Percentiles rank a stretch among this genome's conserved stretches.
Evolutionary conservation across 2,888 invertebrate genomes (phyloP).

Genomic region (Mayetiola destructor): DNA sequence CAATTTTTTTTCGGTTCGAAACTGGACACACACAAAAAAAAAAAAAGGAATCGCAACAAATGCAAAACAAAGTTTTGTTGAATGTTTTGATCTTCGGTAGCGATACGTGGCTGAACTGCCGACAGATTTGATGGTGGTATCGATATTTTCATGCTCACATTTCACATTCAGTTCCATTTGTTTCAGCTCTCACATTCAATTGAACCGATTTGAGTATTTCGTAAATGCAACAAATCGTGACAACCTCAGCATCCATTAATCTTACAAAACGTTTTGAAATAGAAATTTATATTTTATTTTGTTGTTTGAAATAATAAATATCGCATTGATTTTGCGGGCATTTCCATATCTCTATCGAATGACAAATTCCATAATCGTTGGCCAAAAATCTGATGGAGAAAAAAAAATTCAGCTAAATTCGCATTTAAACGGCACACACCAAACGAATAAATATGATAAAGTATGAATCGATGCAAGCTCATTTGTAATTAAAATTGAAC

Average conservation of each 20-base stretch:
- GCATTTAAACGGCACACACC: too few relatives aligned
- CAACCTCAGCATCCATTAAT: constrained; percentile 11
- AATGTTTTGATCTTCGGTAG: constrained; percentile 9
- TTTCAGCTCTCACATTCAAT: background rate
- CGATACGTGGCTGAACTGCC: constrained; percentile 8
- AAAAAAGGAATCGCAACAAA: background rate
- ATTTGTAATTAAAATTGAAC: constrained; percentile 4
- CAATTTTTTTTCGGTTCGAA: too few relatives aligned
- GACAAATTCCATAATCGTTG: constrained; percentile 6
- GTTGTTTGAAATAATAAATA: background rate
- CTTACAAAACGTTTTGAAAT: constrained; percentile 2
- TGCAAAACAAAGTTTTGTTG: background rate
- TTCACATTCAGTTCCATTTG: background rate
- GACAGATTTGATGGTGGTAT: constrained; percentile 1
- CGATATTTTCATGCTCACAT: background rate
- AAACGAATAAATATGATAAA: background rate
- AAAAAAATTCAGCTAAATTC: too few relatives aligned
- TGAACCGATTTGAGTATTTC: constrained; percentile 1
- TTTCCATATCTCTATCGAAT: background rate
- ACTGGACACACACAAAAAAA: background rate
- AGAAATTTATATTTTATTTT: constrained; percentile 1
- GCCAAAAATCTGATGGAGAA: constrained; percentile 1
- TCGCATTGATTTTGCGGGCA: background rate
- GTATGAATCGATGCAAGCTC: background rate
- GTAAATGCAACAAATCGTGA: constrained; percentile 6